Conservation (phyloP, 2,113 vertebrate genomes). For the Psilopsiagon aurifrons region DNA sequence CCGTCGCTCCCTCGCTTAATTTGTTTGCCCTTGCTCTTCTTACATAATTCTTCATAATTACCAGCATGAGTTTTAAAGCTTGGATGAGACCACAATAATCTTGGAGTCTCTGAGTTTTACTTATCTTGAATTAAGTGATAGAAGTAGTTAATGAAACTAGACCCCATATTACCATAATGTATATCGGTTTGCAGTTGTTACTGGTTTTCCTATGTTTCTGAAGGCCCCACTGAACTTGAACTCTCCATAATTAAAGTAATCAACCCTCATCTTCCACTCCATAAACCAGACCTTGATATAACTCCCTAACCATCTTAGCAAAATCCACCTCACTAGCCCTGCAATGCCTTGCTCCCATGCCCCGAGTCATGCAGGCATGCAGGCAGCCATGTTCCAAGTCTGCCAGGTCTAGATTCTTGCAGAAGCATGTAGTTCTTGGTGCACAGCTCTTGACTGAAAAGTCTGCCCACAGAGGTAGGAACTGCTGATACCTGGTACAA, state of each 20-base stretch:
- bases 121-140: not conserved
- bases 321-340: not conserved
- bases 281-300: not conserved
- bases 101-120: not conserved
- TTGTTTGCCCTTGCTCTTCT: not conserved
- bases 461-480: not conserved
- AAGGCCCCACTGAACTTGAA: not conserved
- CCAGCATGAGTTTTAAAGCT: not conserved
- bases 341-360: not conserved
- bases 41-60: not conserved
- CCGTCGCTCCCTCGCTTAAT: not conserved
- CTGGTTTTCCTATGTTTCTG: not conserved
- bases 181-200: not conserved
- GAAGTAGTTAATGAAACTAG: not conserved
- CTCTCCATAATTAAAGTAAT: not conserved
- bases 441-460: not conserved
- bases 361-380: accelerated
- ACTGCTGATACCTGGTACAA: not conserved
- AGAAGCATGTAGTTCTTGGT: not conserved
- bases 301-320: not conserved
- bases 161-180: not conserved
- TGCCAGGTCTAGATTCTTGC: not conserved
- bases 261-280: not conserved
- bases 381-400: accelerated
- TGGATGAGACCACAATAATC: not conserved